phyloP scores from a whole-genome alignment of 2,797 vertebrate genomes.

The Sylvia borin region DNA sequence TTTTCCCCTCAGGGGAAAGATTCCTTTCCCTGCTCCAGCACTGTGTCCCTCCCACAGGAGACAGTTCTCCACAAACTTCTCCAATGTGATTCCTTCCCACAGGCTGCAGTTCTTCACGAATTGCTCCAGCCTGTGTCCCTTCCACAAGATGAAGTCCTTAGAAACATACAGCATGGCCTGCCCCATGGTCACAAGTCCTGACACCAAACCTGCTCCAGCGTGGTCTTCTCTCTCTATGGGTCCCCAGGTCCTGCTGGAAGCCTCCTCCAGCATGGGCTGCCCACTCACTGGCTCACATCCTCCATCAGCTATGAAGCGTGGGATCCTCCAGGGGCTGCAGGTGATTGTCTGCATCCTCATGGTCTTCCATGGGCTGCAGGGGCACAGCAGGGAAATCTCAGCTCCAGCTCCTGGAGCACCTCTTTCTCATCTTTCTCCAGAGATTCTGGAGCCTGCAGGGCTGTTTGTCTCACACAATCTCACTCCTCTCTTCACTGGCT shows the following conservation, averaged over 20 bases:
- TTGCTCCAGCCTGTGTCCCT: neutral
- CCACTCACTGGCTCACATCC: fast-evolving
- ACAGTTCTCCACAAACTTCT: neutral
- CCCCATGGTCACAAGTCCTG: neutral
- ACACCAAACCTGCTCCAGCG: neutral
- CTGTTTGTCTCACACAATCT: neutral
- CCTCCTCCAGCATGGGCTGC: neutral
- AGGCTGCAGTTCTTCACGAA: neutral
- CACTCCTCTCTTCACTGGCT: neutral
- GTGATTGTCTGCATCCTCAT: neutral
- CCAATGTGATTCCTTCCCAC: neutral
- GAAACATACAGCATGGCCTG: neutral
- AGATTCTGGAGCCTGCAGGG: neutral
- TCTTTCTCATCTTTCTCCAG: neutral
- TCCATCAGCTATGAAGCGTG: neutral
- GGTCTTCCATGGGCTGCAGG: neutral
- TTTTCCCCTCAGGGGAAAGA: neutral
- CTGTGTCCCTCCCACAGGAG: fast-evolving
- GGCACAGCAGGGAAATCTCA: neutral
- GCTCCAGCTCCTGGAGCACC: too few species aligned
- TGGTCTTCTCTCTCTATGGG: neutral
- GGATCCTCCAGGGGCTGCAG: neutral
- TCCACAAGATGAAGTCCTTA: neutral
- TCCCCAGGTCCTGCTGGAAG: neutral
- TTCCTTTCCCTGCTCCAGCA: neutral